These are phyloP conservation scores for Donacobius atricapilla DNA, from an alignment of 2,113 vertebrate species.

Conservation along the genomic window DNA sequence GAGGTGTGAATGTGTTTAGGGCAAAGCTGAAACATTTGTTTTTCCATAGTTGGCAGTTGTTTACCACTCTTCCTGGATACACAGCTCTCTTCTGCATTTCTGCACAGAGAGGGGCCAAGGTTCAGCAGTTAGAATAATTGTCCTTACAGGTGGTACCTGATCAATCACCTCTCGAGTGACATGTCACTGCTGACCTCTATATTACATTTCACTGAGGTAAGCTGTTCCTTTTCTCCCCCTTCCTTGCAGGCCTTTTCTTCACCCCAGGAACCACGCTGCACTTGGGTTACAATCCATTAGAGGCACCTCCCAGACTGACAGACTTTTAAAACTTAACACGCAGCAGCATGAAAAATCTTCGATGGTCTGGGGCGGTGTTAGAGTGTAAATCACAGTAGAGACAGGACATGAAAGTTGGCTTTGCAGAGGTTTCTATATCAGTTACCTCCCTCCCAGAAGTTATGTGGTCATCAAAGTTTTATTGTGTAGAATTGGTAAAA, in stretches of 20 bases:
- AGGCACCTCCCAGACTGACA: neutral
- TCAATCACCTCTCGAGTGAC: neutral
- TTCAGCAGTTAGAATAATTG: slow-evolving; percentile 12
- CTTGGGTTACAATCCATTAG: neutral
- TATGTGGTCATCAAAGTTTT: neutral
- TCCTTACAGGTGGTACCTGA: slow-evolving; percentile 34
- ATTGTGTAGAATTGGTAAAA: neutral
- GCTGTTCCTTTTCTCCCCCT: neutral
- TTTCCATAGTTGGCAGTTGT: neutral
- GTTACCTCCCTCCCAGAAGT: neutral
- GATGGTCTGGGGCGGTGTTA: neutral
- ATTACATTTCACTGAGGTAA: neutral
- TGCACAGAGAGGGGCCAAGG: neutral
- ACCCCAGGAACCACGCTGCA: neutral
- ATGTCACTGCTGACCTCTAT: neutral
- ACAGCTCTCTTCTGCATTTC: neutral
- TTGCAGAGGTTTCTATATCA: neutral
- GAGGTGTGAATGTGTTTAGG: neutral
- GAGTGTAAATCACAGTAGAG: neutral
- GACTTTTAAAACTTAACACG: neutral
- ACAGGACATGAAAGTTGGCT: neutral
- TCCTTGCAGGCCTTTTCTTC: neutral
- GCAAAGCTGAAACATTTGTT: neutral
- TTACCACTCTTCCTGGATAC: neutral
- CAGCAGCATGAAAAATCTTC: neutral